Evolutionary conservation across 2,888 invertebrate genomes (phyloP).

Genomic region (Erebia palarica): DNA sequence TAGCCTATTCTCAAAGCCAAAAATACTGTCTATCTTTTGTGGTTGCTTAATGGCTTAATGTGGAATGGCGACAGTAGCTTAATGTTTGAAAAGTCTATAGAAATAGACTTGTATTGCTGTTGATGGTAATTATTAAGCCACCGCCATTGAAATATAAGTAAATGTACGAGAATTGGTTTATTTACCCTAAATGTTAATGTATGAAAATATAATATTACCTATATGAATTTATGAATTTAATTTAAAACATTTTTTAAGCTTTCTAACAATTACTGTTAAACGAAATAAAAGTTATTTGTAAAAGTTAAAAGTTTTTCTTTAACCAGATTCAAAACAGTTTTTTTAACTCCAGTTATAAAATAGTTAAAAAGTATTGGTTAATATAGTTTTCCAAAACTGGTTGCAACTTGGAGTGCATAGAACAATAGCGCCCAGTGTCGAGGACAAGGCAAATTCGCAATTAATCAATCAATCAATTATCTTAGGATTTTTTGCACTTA

Average conservation of each 20-base stretch:
- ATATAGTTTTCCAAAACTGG: too few relatives aligned
- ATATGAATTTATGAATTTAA: neutral
- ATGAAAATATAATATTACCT: conserved; percentile 3
- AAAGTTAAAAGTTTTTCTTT: neutral
- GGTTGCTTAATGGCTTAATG: neutral
- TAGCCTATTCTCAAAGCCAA: neutral
- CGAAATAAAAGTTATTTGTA: neutral
- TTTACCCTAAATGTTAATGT: neutral
- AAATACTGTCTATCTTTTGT: neutral
- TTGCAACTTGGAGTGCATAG: too few relatives aligned
- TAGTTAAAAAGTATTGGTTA: too few relatives aligned
- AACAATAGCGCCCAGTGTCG: too few relatives aligned
- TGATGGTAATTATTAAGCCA: too few relatives aligned
- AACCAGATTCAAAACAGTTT: neutral
- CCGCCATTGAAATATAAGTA: neutral
- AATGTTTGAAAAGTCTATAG: too few relatives aligned
- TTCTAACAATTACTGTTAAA: conserved; percentile 5
- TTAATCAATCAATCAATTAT: too few relatives aligned
- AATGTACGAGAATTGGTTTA: neutral
- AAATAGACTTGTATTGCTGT: too few relatives aligned
- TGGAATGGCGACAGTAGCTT: too few relatives aligned
- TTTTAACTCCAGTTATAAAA: too few relatives aligned
- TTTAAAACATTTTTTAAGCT: conserved; percentile 11
- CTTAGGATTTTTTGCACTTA: too few relatives aligned
- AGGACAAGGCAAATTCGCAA: too few relatives aligned